phyloP scores from a whole-genome alignment of 2,797 vertebrate genomes.

The Amniataba percoides region DNA sequence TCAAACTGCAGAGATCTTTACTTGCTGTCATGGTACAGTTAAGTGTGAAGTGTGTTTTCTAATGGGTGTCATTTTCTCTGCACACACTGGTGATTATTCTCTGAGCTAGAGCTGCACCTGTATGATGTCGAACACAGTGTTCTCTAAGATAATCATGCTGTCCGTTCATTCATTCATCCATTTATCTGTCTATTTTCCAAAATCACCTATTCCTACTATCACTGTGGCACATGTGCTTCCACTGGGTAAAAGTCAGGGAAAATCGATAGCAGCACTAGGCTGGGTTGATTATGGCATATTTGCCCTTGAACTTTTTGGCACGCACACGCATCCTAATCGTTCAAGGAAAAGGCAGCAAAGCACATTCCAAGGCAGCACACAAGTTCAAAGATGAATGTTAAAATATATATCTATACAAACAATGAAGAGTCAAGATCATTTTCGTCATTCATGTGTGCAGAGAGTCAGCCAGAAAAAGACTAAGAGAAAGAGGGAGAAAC shows the following conservation, averaged over 20 bases:
- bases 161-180: slow-evolving; percentile 10
- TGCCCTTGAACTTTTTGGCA: not conserved
- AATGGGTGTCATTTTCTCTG: slow-evolving; percentile 23
- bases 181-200: slow-evolving; percentile 15
- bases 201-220: not conserved
- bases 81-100: slow-evolving; percentile 13
- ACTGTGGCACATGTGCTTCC: not conserved
- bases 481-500: not conserved
- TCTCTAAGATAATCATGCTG: slow-evolving; percentile 34
- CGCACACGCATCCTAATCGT: not conserved
- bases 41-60: slow-evolving; percentile 7
- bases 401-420: slow-evolving; percentile 16
- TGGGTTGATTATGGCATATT: not conserved
- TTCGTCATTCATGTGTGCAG: slow-evolving; percentile 1
- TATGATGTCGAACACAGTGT: slow-evolving; percentile 28
- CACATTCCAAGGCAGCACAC: slow-evolving; percentile 13
- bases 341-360: not conserved
- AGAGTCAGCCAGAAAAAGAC: slow-evolving; percentile 6
- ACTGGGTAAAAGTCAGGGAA: not conserved
- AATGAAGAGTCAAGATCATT: not conserved
- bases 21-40: slow-evolving; percentile 2
- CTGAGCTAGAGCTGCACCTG: slow-evolving; percentile 3
- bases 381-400: slow-evolving; percentile 7
- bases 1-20: not conserved
- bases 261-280: not conserved